Base-by-base conservation (phyloP, 2,888 invertebrate genomes). In the Steinernema scapterisci region DNA sequence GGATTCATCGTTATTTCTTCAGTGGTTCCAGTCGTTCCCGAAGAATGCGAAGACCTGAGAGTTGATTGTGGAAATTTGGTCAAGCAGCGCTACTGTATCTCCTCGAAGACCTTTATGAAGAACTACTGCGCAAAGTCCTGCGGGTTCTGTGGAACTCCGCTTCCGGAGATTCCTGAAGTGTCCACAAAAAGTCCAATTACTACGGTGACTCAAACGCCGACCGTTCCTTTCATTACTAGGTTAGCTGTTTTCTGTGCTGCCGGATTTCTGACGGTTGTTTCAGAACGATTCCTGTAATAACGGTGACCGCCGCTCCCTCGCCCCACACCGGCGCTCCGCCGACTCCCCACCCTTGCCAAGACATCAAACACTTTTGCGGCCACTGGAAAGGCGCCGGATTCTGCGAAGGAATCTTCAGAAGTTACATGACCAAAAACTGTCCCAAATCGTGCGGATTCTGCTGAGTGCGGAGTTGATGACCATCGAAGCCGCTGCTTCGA, bases 401-500 rank as follows among this genome's bases (percentile, higher is more conserved):
- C 76, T 86, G 86, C 56, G 82, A 85, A 56, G 85, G 86, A 45
- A 83, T 85, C 75, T 86, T 86, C 77, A 76, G 77, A 73, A 79
- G 78, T 63, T 86, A 86, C 76, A 86, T 86, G 86, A 81, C 80
- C 75, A 84, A 84, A 75, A 86, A 85, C 76, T 86, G 86, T 72
- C 82, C 83, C 1, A 75, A 78, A 44, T 76, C 82, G 9, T 86
- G 86, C 74, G 84, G 84, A 1, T 76, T 79, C 45, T 86, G 86
- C 78, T 84, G 77, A 75, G 21, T n/a, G 25, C 19, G n/a, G n/a
- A n/a, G n/a, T n/a, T 44, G 3, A 16, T 44, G 43, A 16, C 63
- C 63, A 31, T 25, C 54, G 27, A 63, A 63, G 52, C 19, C n/a
- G 19, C 52, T 21, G 21, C 63, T 25, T 25, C 63, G 31, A 63